A percentile compares a stretch with the other conserved stretches of the same genome.
phyloP scores from a whole-genome alignment of 37 sponge, comb jelly and placozoan species.

The Chondrilla cf. caribensis region DNA sequence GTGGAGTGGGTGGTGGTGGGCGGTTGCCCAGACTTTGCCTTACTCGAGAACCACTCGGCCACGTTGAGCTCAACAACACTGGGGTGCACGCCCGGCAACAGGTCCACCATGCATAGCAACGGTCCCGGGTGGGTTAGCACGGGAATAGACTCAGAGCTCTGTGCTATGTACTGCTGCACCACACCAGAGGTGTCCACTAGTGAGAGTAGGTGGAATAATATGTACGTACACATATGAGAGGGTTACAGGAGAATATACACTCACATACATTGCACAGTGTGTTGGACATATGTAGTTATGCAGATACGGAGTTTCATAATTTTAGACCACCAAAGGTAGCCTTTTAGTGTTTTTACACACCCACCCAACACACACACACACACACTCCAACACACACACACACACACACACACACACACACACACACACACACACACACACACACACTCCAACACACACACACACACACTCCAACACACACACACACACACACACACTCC shows the following conservation, averaged over 20 bases:
- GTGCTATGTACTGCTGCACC: slow-evolving; percentile 1
- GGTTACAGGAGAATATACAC: neutral
- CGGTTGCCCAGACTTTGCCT: too few species aligned
- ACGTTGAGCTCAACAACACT: neutral
- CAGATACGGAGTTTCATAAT: too few species aligned
- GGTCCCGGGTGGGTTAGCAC: slow-evolving; percentile 70
- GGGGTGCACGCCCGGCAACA: slow-evolving; percentile 60
- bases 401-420: slow-evolving; percentile 17
- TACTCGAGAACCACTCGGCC: neutral
- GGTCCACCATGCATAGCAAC: slow-evolving; percentile 72
- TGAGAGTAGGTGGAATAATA: neutral
- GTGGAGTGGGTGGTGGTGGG: neutral
- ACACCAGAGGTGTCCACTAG: neutral
- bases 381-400: neutral
- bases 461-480: neutral
- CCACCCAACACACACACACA: neutral
- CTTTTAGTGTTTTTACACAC: too few species aligned
- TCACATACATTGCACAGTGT: too few species aligned
- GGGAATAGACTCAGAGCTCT: neutral
- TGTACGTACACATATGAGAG: neutral
- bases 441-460: neutral
- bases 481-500: slow-evolving; percentile 12
- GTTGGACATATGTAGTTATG: neutral
- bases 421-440: neutral
- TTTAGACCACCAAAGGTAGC: too few species aligned